Evolutionary conservation across 92 coral and sea anemone genomes (phyloP).

Genomic region (Phenganax subtilis): DNA sequence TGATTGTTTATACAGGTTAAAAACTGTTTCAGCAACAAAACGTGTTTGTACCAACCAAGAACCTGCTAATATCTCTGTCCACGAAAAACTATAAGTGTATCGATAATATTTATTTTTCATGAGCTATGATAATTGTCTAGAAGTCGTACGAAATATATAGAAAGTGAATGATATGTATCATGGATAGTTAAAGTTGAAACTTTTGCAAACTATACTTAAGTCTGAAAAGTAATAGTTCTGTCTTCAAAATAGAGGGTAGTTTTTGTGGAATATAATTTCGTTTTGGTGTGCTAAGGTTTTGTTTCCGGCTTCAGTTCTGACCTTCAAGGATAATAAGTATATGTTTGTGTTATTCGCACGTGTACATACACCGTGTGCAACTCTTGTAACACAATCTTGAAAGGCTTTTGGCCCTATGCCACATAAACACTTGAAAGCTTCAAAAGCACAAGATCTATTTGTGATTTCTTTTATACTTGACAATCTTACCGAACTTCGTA

Average conservation of each 20-base stretch:
- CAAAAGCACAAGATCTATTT: conserved; percentile 11
- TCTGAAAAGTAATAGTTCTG: conserved; percentile 1
- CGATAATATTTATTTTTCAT: neutral
- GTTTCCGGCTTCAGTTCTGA: conserved; percentile 12
- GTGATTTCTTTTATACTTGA: conserved; percentile 1
- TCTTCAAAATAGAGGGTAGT: neutral
- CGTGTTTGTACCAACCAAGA: conserved; percentile 20
- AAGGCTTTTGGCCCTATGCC: conserved; percentile 13
- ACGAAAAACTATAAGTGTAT: neutral
- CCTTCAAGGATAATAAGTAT: neutral
- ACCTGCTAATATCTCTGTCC: conserved; percentile 18
- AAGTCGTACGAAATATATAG: neutral
- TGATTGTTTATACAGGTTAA: conserved; percentile 3
- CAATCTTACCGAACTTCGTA: neutral
- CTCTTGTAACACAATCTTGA: neutral
- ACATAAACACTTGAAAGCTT: conserved; percentile 1
- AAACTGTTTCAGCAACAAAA: conserved; percentile 9
- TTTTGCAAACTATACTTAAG: neutral
- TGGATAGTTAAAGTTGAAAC: neutral
- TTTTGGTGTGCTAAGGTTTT: conserved; percentile 9
- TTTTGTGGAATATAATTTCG: conserved; percentile 5
- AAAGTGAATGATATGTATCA: no score
- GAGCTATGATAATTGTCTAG: neutral
- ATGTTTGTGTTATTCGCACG: conserved; percentile 6
- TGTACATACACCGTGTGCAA: neutral